Evolutionary conservation across 2,888 invertebrate species (phyloP).

Genomic region (Cryptocephalus primarius): DNA sequence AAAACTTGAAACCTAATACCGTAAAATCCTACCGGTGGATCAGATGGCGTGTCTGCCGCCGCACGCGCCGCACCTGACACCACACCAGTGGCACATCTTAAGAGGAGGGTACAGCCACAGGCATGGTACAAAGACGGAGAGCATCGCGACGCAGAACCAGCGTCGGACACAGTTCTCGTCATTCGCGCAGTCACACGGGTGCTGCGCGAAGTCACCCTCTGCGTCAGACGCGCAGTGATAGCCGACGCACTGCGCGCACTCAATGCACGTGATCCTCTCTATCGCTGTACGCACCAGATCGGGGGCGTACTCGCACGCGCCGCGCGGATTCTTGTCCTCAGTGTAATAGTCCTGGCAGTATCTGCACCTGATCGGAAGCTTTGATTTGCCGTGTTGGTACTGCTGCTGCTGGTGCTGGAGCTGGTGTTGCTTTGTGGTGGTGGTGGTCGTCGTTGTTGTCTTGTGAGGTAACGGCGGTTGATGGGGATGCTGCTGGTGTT

Average conservation of each 20-base stretch:
- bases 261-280: slow-evolving; percentile 67
- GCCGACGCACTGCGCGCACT: slow-evolving; percentile 77
- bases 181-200: slow-evolving; percentile 70
- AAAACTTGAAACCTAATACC: slow-evolving; percentile 23
- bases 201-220: slow-evolving; percentile 76
- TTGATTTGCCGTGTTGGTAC: neutral
- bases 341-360: slow-evolving; percentile 74
- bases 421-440: neutral
- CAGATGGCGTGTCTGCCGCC: slow-evolving; percentile 64
- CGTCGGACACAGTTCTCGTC: slow-evolving; percentile 66
- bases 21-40: slow-evolving; percentile 26
- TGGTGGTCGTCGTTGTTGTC: slow-evolving; percentile 5
- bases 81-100: slow-evolving; percentile 73
- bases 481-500: slow-evolving; percentile 24
- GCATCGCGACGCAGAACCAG: slow-evolving; percentile 77
- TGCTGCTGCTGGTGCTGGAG: neutral
- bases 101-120: slow-evolving; percentile 89
- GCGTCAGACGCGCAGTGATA: slow-evolving; percentile 90
- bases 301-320: slow-evolving; percentile 78
- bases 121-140: slow-evolving; percentile 84
- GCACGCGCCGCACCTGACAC: slow-evolving; percentile 67
- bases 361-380: slow-evolving; percentile 39
- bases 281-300: slow-evolving; percentile 72
- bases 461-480: slow-evolving; percentile 42
- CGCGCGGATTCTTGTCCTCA: slow-evolving; percentile 75